Conservation (phyloP, 2,113 vertebrate genomes). For the Microtus pennsylvanicus region DNA sequence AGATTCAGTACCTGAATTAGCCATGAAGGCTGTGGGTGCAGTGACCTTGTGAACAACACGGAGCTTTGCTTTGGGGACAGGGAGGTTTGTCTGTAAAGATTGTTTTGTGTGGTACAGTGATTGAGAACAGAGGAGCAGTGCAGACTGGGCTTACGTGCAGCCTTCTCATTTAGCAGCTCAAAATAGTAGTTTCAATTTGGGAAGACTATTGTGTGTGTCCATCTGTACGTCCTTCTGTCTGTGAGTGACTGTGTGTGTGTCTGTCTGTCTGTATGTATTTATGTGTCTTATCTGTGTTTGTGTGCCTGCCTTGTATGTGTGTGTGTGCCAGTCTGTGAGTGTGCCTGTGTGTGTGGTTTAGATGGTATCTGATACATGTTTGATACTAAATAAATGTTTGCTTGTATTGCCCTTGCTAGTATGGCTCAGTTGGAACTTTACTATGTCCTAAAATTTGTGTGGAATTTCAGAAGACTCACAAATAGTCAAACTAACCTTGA, state of each 20-base stretch:
- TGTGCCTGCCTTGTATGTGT: too few species aligned
- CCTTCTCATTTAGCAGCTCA: neutral
- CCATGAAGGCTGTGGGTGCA: neutral
- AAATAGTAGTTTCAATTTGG: constrained; percentile 1
- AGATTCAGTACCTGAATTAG: constrained; percentile 18
- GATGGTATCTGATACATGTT: neutral
- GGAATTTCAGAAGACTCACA: neutral
- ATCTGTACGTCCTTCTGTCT: too few species aligned
- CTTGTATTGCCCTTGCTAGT: neutral
- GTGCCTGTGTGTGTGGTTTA: too few species aligned
- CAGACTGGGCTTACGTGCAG: neutral
- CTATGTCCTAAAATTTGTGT: neutral
- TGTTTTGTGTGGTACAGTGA: neutral
- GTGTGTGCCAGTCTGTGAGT: too few species aligned
- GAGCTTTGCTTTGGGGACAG: neutral
- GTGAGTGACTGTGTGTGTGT: too few species aligned
- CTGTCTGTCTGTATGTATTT: too few species aligned
- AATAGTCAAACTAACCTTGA: neutral
- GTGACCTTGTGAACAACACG: neutral
- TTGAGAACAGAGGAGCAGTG: neutral
- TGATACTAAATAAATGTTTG: neutral
- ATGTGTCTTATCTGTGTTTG: too few species aligned
- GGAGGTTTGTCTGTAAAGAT: neutral
- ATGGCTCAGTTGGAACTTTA: neutral
- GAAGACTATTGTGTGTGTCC: neutral